Percentiles rank a stretch among this genome's conserved stretches.
Conservation (phyloP, 2,888 invertebrate species). For the Microctonus hyperodae region DNA sequence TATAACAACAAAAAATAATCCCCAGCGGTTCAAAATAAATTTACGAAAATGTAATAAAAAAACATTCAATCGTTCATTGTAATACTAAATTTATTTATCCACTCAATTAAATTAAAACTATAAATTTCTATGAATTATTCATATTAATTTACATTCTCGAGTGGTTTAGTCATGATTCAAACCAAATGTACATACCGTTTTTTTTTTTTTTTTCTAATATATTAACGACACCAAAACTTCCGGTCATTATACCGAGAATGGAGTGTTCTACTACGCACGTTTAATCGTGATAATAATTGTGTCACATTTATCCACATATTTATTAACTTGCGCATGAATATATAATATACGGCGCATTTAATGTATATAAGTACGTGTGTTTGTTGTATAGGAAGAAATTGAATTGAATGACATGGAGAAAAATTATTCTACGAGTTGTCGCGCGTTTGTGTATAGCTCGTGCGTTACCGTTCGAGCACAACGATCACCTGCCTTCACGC, state of each 20-base stretch:
- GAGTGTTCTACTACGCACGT: too few relatives aligned
- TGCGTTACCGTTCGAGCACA: constrained; percentile 50
- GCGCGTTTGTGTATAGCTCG: constrained; percentile 29
- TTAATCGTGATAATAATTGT: background rate
- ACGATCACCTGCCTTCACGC: constrained; percentile 61
- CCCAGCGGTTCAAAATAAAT: background rate
- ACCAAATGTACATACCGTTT: background rate
- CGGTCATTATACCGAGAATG: constrained; percentile 26
- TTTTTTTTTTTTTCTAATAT: background rate
- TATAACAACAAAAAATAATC: background rate
- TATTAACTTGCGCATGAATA: background rate
- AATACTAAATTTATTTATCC: background rate
- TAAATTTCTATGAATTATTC: too few relatives aligned
- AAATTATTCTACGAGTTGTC: constrained; percentile 24
- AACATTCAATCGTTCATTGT: background rate
- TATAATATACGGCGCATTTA: too few relatives aligned
- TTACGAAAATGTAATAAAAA: background rate
- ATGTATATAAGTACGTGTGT: background rate
- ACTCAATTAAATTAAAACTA: background rate
- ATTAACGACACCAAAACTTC: constrained; percentile 23
- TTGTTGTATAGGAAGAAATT: background rate
- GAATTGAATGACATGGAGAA: background rate
- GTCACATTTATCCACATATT: background rate
- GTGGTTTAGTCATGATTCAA: background rate
- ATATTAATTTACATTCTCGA: background rate